Evolutionary conservation across 2,113 vertebrate genomes (phyloP).

Genomic region (Caranx ignobilis): DNA sequence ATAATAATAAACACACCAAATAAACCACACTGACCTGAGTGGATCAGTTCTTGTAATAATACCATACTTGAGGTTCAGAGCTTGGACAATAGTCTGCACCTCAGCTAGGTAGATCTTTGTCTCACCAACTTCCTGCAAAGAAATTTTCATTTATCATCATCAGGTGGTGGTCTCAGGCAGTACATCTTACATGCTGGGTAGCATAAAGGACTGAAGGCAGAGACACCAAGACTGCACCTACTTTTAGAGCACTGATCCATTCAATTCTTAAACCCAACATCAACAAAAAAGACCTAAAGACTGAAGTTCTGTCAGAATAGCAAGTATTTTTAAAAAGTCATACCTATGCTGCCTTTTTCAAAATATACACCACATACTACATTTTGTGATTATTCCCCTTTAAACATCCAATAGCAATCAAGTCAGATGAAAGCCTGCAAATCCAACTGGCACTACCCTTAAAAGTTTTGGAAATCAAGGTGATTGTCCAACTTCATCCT

Average conservation of each 20-base stretch:
- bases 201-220: neutral
- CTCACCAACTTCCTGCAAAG: constrained; percentile 62
- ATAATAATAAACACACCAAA: neutral
- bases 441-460: no score
- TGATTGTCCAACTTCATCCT: no score
- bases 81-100: constrained; percentile 56
- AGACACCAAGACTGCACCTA: neutral
- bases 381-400: no score
- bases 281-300: no score
- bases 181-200: neutral
- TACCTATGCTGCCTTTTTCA: no score
- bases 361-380: no score
- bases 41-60: constrained; percentile 72
- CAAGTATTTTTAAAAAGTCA: no score
- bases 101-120: constrained; percentile 72
- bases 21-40: constrained; percentile 63
- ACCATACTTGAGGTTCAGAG: constrained; percentile 76
- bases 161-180: neutral
- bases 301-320: no score
- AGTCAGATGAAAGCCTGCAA: no score
- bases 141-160: neutral
- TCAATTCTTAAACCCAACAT: neutral
- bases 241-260: neutral
- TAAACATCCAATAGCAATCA: no score
- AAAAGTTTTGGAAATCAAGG: no score